A percentile compares a stretch with the other conserved stretches of the same genome.
Conservation (phyloP, 2,113 vertebrate species). For the Orycteropus afer region DNA sequence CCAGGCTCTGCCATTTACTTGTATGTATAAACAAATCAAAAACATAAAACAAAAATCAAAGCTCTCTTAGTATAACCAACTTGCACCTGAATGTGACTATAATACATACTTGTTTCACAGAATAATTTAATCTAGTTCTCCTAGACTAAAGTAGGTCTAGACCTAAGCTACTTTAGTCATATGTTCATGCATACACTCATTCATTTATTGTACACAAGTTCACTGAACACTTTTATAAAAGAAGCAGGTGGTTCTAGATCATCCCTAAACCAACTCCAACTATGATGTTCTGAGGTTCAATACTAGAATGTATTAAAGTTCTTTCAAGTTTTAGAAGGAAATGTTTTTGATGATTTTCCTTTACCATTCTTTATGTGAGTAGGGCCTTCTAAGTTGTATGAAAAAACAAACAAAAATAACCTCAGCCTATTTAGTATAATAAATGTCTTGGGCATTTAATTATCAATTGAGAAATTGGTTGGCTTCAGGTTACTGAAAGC, state of each 20-base stretch:
- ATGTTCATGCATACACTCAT: background rate
- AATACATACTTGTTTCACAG: background rate
- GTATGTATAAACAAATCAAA: background rate
- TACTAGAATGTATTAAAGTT: conserved; percentile 26
- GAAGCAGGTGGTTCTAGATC: background rate
- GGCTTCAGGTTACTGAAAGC: conserved; percentile 7
- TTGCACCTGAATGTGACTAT: background rate
- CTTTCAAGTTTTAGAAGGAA: conserved; percentile 40
- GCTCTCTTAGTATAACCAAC: conserved; percentile 6
- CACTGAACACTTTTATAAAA: background rate
- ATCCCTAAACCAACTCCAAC: background rate
- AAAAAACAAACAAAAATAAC: background rate
- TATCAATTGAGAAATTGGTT: conserved; percentile 12
- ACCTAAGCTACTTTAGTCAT: background rate
- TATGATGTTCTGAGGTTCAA: conserved; percentile 52
- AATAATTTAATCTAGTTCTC: background rate
- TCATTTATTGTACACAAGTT: background rate
- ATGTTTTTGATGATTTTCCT: conserved; percentile 6
- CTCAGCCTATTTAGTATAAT: conserved; percentile 17
- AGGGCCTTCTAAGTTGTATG: conserved; percentile 20
- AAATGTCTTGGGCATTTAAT: conserved; percentile 34
- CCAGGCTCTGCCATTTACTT: background rate
- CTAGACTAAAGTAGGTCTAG: background rate
- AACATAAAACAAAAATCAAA: background rate
- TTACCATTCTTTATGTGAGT: background rate